Percentiles rank a stretch among this genome's conserved stretches.
These are phyloP conservation scores for Monopterus albus DNA, from an alignment of 2,113 vertebrate species.

Conservation along the genomic window DNA sequence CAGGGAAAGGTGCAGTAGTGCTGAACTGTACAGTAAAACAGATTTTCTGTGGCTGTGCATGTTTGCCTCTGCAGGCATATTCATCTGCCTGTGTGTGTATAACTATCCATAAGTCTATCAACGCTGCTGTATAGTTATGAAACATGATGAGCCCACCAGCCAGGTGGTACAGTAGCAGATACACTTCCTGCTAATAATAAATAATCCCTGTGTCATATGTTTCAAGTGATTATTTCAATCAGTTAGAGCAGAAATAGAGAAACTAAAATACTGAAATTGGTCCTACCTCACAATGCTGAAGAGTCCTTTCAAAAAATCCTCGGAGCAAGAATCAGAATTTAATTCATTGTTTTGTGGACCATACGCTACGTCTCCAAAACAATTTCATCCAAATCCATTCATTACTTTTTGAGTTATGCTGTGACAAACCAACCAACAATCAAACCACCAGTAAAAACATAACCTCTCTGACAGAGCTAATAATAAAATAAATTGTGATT, in stretches of 20 bases:
- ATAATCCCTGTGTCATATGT: slow-evolving; percentile 28
- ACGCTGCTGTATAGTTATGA: slow-evolving; percentile 47
- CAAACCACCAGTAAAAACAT: no score
- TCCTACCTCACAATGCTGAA: no score
- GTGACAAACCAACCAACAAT: no score
- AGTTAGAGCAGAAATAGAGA: slow-evolving; percentile 25
- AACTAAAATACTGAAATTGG: no score
- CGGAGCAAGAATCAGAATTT: no score
- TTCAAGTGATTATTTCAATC: slow-evolving; percentile 11
- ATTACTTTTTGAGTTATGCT: no score
- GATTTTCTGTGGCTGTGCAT: background rate
- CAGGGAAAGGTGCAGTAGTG: background rate
- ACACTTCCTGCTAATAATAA: slow-evolving; percentile 36
- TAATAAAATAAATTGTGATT: no score
- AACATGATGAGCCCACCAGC: slow-evolving; percentile 54
- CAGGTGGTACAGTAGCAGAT: slow-evolving; percentile 49
- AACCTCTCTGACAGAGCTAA: no score
- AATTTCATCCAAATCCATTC: no score
- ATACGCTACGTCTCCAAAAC: no score
- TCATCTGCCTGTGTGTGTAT: slow-evolving; percentile 3
- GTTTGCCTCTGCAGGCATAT: slow-evolving; percentile 12
- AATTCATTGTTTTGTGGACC: no score
- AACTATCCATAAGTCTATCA: slow-evolving; percentile 55
- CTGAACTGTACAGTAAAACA: background rate
- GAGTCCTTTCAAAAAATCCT: no score